Percentiles rank a stretch among this genome's conserved stretches.
These are phyloP conservation scores for Volucella bombylans DNA, from an alignment of 2,888 invertebrate species.

Conservation along the genomic window DNA sequence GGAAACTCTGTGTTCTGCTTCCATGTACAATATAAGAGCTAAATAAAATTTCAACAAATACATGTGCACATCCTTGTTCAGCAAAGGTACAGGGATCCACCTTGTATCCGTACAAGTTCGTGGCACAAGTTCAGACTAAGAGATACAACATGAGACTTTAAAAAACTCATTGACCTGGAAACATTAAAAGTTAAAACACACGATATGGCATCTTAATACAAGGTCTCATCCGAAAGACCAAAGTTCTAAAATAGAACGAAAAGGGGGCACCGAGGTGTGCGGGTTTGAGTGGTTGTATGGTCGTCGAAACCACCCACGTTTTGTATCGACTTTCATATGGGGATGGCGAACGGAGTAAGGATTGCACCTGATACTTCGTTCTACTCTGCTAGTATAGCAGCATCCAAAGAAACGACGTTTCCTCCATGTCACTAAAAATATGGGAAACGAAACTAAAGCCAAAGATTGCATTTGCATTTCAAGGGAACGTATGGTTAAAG, in stretches of 20 bases:
- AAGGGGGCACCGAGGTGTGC: background rate
- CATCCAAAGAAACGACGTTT: conserved; percentile 14
- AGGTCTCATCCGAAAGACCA: conserved; percentile 65
- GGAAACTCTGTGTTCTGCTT: too few relatives aligned
- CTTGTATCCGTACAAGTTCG: conserved; percentile 53
- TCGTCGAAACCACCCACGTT: background rate
- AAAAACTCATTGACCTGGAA: conserved; percentile 74
- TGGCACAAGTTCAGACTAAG: conserved; percentile 69
- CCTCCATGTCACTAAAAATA: background rate
- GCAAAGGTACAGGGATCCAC: conserved; percentile 24
- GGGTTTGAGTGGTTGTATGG: background rate
- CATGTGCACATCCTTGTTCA: conserved; percentile 61
- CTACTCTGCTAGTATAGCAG: conserved; percentile 34
- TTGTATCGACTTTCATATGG: conserved; percentile 14
- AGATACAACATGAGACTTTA: conserved; percentile 71
- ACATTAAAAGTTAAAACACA: conserved; percentile 73
- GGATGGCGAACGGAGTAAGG: conserved; percentile 28
- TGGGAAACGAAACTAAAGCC: conserved; percentile 47
- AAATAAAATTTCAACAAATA: conserved; percentile 46
- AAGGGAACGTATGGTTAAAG: conserved; percentile 56
- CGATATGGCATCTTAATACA: conserved; percentile 69
- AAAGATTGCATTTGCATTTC: conserved; percentile 72
- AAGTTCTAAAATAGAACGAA: conserved; percentile 57
- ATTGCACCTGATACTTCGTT: conserved; percentile 56
- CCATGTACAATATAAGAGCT: background rate